These are phyloP conservation scores for Dipus sagitta DNA, from an alignment of 2,797 vertebrate genomes.

Conservation along the genomic window DNA sequence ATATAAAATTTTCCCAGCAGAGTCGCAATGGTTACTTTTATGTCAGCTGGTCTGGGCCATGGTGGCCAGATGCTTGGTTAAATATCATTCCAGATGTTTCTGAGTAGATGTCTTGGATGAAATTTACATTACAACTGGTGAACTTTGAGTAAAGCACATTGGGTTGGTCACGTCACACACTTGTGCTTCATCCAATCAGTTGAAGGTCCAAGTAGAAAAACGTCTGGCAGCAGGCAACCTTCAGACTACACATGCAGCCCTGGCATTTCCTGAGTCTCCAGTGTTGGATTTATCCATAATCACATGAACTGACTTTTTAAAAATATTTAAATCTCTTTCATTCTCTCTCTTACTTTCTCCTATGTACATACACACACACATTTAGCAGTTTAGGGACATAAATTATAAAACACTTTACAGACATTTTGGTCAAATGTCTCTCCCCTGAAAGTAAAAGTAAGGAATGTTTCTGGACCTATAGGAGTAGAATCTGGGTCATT, in stretches of 20 bases:
- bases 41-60: not conserved
- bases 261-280: not conserved
- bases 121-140: not conserved
- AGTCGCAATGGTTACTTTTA: not conserved
- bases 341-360: too few species aligned
- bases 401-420: too few species aligned
- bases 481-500: too few species aligned
- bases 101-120: not conserved
- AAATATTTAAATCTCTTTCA: not conserved
- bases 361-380: too few species aligned
- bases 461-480: too few species aligned
- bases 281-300: not conserved
- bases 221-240: not conserved
- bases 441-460: too few species aligned
- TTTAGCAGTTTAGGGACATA: too few species aligned
- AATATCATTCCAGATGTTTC: not conserved
- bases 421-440: too few species aligned
- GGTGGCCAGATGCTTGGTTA: not conserved
- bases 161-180: too few species aligned
- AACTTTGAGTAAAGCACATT: slow-evolving; percentile 24
- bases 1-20: not conserved
- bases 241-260: not conserved
- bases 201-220: not conserved
- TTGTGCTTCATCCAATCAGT: not conserved
- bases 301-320: not conserved